phyloP scores from a whole-genome alignment of 2,113 vertebrate species.

The Ophthalmolycus amberensis region DNA sequence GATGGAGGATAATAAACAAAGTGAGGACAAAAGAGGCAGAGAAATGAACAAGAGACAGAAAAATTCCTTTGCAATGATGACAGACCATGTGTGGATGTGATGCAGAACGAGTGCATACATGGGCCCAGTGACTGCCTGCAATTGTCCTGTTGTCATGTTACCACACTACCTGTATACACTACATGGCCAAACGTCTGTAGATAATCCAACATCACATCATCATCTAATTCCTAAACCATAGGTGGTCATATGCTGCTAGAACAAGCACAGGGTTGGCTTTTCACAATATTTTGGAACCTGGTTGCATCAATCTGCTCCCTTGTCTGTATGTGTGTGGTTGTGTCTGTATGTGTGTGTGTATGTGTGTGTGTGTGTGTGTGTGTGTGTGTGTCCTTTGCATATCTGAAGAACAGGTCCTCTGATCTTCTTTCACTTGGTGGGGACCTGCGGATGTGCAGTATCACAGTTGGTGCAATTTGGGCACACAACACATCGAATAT shows the following conservation, averaged over 20 bases:
- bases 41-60: slow-evolving; percentile 3
- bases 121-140: not conserved
- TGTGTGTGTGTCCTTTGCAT: too few species aligned
- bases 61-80: slow-evolving; percentile 8
- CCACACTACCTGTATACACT: not conserved
- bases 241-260: not conserved
- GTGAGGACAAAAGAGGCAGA: not conserved
- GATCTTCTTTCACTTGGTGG: too few species aligned
- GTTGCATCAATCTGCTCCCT: too few species aligned
- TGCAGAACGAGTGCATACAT: not conserved
- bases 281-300: too few species aligned
- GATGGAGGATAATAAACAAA: slow-evolving; percentile 8
- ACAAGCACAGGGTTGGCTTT: too few species aligned
- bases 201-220: not conserved
- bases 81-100: slow-evolving; percentile 18
- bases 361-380: too few species aligned
- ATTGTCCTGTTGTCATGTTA: not conserved
- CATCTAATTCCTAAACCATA: not conserved
- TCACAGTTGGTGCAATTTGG: not conserved
- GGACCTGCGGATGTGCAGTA: too few species aligned
- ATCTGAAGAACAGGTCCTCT: too few species aligned
- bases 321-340: too few species aligned
- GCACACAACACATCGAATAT: too few species aligned
- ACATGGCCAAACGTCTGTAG: not conserved
- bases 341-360: too few species aligned